Evolutionary conservation across 2,113 vertebrate species (phyloP).

Genomic region (Cairina moschata): DNA sequence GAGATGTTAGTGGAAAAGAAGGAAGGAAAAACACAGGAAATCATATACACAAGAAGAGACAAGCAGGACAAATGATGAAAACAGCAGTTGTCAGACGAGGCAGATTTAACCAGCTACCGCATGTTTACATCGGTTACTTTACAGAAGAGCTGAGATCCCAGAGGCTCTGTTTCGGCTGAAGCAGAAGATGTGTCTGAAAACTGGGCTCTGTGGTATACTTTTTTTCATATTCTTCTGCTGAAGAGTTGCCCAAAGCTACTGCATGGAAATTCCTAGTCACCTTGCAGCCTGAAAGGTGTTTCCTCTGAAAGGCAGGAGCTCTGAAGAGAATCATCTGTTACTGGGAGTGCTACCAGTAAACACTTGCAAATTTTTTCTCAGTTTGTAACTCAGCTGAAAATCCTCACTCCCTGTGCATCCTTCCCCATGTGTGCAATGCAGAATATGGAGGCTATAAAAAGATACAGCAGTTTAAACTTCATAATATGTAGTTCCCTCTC

Average conservation of each 20-base stretch:
- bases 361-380: not conserved
- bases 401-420: not conserved
- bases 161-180: not conserved
- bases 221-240: not conserved
- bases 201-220: not conserved
- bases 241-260: not conserved
- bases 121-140: not conserved
- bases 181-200: not conserved
- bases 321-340: not conserved
- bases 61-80: conserved; percentile 22
- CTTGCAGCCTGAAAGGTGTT: not conserved
- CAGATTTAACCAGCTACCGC: not conserved
- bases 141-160: not conserved
- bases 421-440: not conserved
- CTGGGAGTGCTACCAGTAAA: not conserved
- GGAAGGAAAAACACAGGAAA: not conserved
- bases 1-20: not conserved
- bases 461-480: not conserved
- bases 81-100: conserved; percentile 13
- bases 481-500: not conserved
- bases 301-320: not conserved
- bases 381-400: not conserved
- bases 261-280: not conserved
- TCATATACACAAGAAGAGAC: conserved; percentile 23
- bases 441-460: not conserved